A percentile compares a stretch with the other conserved stretches of the same genome.
phyloP scores from a whole-genome alignment of 2,113 vertebrate genomes.

The Mustelus asterias region DNA sequence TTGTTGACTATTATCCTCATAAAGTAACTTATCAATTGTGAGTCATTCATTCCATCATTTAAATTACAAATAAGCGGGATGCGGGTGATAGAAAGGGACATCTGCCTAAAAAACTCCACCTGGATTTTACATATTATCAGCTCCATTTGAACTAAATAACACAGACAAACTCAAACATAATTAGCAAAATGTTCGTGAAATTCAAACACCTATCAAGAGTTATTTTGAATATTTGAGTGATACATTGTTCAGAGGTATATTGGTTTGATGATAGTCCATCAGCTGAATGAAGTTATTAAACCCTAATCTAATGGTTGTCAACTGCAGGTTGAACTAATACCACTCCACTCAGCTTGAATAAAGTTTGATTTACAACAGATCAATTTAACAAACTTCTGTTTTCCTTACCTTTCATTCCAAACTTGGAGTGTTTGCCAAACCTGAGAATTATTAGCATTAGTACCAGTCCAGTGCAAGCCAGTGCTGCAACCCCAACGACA shows the following conservation, averaged over 20 bases:
- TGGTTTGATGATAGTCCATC: neutral
- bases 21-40: neutral
- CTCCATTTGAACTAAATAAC: neutral
- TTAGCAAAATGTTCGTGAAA: neutral
- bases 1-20: neutral
- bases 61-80: neutral
- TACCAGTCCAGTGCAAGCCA: slow-evolving; percentile 86
- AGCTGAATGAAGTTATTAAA: neutral
- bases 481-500: slow-evolving; percentile 86
- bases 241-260: neutral
- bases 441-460: slow-evolving; percentile 91
- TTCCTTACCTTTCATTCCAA: slow-evolving; percentile 98
- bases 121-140: neutral
- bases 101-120: neutral
- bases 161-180: neutral
- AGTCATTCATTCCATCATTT: neutral
- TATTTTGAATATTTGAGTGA: too few relatives aligned
- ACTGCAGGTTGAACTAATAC: slow-evolving; percentile 33
- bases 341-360: neutral
- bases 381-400: slow-evolving; percentile 41
- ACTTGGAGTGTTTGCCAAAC: slow-evolving; percentile 94
- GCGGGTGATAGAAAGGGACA: neutral
- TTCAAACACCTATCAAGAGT: neutral
- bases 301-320: neutral
- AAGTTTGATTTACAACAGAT: neutral